Evolutionary conservation across 2,888 invertebrate genomes (phyloP).

Genomic region (Tridacna gigas): DNA sequence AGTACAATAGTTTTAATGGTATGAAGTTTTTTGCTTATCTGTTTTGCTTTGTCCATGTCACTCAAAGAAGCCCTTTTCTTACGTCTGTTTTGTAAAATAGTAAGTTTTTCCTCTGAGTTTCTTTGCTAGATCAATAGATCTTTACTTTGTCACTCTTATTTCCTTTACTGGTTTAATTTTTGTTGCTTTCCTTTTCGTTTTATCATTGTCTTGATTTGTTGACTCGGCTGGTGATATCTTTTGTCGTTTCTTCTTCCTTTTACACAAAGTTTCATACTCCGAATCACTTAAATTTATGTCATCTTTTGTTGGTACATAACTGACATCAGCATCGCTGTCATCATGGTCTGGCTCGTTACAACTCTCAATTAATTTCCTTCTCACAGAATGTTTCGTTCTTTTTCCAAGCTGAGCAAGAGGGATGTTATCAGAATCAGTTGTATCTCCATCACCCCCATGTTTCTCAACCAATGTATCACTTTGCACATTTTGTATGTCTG

Average conservation of each 20-base stretch:
- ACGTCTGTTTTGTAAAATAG: neutral
- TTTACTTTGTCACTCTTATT: neutral
- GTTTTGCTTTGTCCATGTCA: neutral
- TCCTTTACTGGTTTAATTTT: too few species aligned
- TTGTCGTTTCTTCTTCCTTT: neutral
- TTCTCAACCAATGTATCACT: neutral
- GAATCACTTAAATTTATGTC: neutral
- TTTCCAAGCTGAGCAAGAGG: neutral
- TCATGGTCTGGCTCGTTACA: neutral
- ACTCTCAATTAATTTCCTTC: neutral
- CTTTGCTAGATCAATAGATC: neutral
- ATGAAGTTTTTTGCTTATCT: neutral
- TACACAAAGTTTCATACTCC: neutral
- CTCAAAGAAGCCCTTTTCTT: neutral
- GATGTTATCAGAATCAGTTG: neutral
- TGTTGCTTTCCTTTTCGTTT: neutral
- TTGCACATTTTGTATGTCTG: neutral
- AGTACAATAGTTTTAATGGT: neutral
- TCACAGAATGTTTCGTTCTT: neutral
- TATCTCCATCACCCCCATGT: neutral
- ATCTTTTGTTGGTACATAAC: conserved; percentile 3
- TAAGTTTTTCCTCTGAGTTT: neutral
- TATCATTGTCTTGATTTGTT: neutral
- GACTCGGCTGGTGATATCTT: neutral
- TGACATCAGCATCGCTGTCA: neutral